Conservation (phyloP, 2,888 invertebrate species). For the Harpalus rubripes region DNA sequence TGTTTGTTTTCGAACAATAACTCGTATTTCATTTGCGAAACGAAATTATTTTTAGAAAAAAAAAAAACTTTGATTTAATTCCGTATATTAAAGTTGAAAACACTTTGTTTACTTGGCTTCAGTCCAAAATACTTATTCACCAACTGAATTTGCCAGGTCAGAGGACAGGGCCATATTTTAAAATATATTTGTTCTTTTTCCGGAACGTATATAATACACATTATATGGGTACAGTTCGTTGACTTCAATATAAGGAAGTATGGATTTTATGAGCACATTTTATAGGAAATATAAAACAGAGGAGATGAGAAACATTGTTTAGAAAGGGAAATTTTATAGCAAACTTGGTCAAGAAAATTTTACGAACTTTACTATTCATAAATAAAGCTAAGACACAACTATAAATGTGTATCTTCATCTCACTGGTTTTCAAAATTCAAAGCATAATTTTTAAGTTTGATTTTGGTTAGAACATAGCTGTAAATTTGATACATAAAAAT, state of each 20-base stretch:
- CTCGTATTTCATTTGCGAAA: background rate
- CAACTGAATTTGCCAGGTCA: background rate
- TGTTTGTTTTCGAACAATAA: background rate
- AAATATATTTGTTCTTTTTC: conserved; percentile 7
- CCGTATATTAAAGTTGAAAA: background rate
- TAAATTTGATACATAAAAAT: too few species aligned
- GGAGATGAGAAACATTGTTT: background rate
- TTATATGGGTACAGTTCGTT: background rate
- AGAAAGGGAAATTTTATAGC: background rate
- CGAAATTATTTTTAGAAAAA: background rate
- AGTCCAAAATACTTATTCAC: background rate
- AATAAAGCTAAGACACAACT: too few species aligned
- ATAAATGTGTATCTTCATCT: too few species aligned
- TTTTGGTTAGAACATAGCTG: too few species aligned
- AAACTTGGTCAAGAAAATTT: background rate
- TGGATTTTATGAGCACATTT: background rate
- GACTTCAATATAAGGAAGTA: background rate
- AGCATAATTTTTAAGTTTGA: too few species aligned
- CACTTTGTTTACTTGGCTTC: background rate
- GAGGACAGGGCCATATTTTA: background rate
- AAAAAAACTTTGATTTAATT: background rate
- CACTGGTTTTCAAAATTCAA: too few species aligned
- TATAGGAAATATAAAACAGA: conserved; percentile 1
- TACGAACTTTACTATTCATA: too few species aligned
- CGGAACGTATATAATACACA: background rate